Evolutionary conservation across 2,797 vertebrate genomes (phyloP).

Genomic region (Syngnathus acus): DNA sequence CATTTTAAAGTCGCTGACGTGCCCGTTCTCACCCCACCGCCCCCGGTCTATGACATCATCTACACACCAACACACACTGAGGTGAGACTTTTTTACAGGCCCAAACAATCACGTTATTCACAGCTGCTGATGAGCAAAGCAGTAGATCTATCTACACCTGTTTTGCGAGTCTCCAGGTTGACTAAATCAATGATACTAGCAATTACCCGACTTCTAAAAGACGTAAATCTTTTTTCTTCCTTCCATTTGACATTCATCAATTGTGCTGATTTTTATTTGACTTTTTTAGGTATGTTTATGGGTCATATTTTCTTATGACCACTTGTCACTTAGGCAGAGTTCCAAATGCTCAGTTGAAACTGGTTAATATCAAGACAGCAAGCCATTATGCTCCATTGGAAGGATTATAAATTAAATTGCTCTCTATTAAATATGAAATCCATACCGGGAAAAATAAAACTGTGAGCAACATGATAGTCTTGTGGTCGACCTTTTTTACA

Average conservation of each 20-base stretch:
- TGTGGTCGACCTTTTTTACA: too few relatives aligned
- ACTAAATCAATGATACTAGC: neutral
- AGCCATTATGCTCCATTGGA: too few relatives aligned
- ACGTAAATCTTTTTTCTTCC: neutral
- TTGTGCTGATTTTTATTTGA: too few relatives aligned
- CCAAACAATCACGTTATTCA: slow-evolving; percentile 8
- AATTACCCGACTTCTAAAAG: neutral
- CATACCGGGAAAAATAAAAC: too few relatives aligned
- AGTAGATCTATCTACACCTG: slow-evolving; percentile 2
- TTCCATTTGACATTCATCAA: neutral
- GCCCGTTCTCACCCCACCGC: slow-evolving; percentile 70
- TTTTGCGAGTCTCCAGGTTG: neutral
- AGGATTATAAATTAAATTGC: too few relatives aligned
- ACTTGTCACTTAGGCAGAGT: neutral
- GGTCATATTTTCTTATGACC: neutral
- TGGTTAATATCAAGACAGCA: too few relatives aligned
- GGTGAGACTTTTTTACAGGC: slow-evolving; percentile 43
- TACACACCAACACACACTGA: slow-evolving; percentile 74
- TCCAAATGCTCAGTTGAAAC: too few relatives aligned
- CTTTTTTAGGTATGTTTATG: neutral
- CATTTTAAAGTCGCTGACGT: slow-evolving; percentile 71
- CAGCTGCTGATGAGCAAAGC: slow-evolving; percentile 6
- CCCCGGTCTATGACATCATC: slow-evolving; percentile 79
- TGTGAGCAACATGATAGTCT: too few relatives aligned
- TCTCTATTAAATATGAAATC: too few relatives aligned